A percentile compares a stretch with the other conserved stretches of the same genome.
Conservation (phyloP, 2,888 invertebrate genomes). For the Busseola fusca region DNA sequence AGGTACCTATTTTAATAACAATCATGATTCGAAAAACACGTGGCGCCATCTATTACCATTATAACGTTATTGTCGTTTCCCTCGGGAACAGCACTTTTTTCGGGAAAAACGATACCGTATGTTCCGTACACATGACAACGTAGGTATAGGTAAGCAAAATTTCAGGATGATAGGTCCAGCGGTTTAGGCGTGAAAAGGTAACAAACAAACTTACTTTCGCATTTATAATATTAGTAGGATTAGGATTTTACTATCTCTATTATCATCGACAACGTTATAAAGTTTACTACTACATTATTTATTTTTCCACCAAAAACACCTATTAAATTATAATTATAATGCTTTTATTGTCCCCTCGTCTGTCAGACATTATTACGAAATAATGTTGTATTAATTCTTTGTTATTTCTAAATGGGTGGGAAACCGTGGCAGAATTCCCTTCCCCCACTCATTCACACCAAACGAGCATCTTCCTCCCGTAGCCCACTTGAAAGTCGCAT, state of each 20-base stretch:
- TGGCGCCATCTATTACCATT: too few species aligned
- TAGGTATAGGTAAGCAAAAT: too few species aligned
- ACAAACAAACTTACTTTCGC: too few species aligned
- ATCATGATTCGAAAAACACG: too few species aligned
- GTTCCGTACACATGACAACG: too few species aligned
- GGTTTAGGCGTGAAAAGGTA: too few species aligned
- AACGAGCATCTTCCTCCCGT: not conserved
- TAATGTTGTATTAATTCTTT: not conserved
- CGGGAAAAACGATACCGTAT: too few species aligned
- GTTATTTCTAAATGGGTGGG: not conserved
- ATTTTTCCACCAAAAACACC: not conserved
- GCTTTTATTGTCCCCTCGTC: not conserved
- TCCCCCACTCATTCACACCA: not conserved
- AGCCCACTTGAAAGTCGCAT: not conserved
- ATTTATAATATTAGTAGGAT: too few species aligned
- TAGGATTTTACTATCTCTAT: conserved; percentile 14
- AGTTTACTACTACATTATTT: conserved; percentile 24
- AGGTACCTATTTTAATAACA: too few species aligned
- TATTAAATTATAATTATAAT: not conserved
- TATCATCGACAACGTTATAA: conserved; percentile 16
- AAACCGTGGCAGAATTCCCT: not conserved
- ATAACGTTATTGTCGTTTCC: too few species aligned
- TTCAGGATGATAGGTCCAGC: too few species aligned
- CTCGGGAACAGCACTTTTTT: too few species aligned
- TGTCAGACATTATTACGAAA: not conserved